phyloP scores from a whole-genome alignment of 1,140 invertebrate species.

The Brachionus paranguensis region DNA sequence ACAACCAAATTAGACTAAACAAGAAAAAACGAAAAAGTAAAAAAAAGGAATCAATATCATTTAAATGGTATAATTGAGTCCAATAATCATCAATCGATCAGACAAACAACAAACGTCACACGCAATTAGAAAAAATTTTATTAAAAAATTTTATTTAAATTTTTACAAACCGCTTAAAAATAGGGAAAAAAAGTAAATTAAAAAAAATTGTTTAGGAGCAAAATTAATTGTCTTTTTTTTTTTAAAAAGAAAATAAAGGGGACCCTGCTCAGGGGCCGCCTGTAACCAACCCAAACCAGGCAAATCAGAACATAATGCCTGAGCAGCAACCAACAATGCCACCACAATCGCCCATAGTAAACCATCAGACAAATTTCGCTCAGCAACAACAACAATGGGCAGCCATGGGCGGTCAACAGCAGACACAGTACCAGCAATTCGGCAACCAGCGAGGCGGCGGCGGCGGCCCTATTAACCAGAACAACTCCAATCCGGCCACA shows the following conservation, averaged over 20 bases:
- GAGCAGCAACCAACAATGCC: background rate
- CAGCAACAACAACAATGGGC: background rate
- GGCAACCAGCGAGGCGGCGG: background rate
- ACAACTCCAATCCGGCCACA: background rate
- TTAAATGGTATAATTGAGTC: background rate
- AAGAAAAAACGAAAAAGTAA: background rate
- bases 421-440: background rate
- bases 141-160: background rate
- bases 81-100: background rate
- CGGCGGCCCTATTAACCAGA: background rate
- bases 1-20: background rate
- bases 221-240: background rate
- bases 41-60: background rate
- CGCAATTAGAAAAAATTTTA: background rate
- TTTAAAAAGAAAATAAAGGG: conserved; percentile 17
- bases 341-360: background rate
- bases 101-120: background rate
- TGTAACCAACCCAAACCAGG: background rate
- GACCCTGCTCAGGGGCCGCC: conserved; percentile 8
- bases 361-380: background rate
- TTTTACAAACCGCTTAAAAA: background rate
- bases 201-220: background rate
- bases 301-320: background rate
- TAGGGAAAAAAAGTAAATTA: conserved; percentile 22
- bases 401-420: background rate